Percentiles rank a stretch among this genome's conserved stretches.
Conservation (phyloP, 2,113 vertebrate species). For the Ictalurus punctatus region DNA sequence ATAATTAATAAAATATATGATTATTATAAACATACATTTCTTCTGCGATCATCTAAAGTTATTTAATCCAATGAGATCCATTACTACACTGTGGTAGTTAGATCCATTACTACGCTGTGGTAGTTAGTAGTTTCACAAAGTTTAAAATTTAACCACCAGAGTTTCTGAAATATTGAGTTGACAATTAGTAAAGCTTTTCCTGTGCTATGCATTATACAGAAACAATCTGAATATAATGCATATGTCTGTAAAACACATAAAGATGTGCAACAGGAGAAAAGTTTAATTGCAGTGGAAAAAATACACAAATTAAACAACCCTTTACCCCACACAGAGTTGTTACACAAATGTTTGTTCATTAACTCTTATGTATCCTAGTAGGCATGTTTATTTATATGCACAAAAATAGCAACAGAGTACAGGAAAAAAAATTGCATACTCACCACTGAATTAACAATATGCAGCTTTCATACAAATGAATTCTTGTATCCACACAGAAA, state of each 20-base stretch:
- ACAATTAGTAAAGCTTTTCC: neutral
- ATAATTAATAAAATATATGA: neutral
- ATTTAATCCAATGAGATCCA: too few species aligned
- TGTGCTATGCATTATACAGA: neutral
- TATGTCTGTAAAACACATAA: neutral
- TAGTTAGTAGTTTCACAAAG: neutral
- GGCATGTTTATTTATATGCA: neutral
- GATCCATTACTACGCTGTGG: too few species aligned
- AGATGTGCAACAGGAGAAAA: neutral
- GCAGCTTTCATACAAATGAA: neutral
- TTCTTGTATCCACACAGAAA: neutral
- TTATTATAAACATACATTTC: neutral
- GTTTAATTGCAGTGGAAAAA: neutral
- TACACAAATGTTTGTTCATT: neutral
- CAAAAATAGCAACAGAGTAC: neutral
- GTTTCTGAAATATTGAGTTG: neutral
- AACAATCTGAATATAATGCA: too few species aligned
- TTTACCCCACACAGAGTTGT: neutral
- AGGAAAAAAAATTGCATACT: neutral
- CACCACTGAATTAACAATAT: neutral
- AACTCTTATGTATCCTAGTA: neutral
- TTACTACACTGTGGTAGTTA: too few species aligned
- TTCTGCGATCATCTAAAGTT: neutral
- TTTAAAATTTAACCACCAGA: neutral
- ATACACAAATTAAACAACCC: neutral